Evolutionary conservation across 1,140 invertebrate genomes (phyloP).

Genomic region (Brachionus rotundiformis): DNA sequence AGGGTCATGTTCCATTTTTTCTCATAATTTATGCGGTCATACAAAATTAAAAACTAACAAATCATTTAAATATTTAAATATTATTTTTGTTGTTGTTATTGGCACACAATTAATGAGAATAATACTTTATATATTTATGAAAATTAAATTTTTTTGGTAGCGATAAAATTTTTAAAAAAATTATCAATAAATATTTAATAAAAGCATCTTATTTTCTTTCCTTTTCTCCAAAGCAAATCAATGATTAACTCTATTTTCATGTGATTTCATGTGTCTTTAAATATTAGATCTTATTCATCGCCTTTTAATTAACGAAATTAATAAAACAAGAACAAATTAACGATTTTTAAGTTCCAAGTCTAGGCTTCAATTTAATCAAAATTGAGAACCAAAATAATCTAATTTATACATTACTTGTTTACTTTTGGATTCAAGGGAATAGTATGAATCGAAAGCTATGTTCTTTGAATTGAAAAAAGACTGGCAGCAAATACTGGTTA

Average conservation of each 20-base stretch:
- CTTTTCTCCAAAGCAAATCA: too few species aligned
- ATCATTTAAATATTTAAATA: too few species aligned
- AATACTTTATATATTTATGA: too few species aligned
- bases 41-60: constrained; percentile 11
- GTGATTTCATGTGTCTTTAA: neutral
- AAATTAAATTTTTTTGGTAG: too few species aligned
- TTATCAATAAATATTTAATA: too few species aligned
- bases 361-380: too few species aligned
- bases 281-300: neutral
- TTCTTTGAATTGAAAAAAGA: neutral
- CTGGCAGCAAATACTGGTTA: neutral
- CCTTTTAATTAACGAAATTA: neutral
- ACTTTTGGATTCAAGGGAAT: neutral
- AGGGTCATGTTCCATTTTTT: constrained; percentile 3
- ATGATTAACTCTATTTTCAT: neutral
- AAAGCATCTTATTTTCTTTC: too few species aligned
- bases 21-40: neutral
- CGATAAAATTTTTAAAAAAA: too few species aligned
- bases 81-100: too few species aligned
- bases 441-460: neutral
- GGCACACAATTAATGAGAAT: too few species aligned
- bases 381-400: neutral
- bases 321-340: neutral
- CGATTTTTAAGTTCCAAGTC: neutral
- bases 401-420: neutral